A percentile compares a stretch with the other conserved stretches of the same genome.
These are phyloP conservation scores for Styela plicata DNA, from an alignment of 23 tunicate genomes.

Conservation along the genomic window DNA sequence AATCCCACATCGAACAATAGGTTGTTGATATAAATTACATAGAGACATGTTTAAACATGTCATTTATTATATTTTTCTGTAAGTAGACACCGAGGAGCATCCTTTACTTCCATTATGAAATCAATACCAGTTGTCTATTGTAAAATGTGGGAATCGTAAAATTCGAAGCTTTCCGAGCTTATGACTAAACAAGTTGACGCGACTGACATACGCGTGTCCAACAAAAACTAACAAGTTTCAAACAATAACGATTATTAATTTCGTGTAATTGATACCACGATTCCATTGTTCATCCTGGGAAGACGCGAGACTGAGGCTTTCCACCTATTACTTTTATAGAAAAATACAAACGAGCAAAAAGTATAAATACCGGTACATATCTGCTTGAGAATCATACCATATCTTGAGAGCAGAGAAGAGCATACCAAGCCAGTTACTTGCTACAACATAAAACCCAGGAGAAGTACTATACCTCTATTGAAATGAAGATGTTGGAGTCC, in stretches of 20 bases:
- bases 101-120: too few relatives aligned
- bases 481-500: too few relatives aligned
- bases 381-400: neutral
- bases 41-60: too few relatives aligned
- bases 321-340: neutral
- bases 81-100: too few relatives aligned
- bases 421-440: too few relatives aligned
- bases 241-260: neutral
- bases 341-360: neutral
- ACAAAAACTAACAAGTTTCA: neutral
- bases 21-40: too few relatives aligned
- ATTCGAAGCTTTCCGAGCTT: neutral
- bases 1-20: too few relatives aligned
- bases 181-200: neutral
- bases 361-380: neutral
- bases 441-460: too few relatives aligned
- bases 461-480: too few relatives aligned
- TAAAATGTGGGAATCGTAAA: neutral
- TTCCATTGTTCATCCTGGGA: neutral
- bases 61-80: too few relatives aligned
- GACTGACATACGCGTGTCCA: neutral
- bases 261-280: neutral
- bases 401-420: neutral
- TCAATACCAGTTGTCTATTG: neutral
- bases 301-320: neutral